Evolutionary conservation across 2,113 vertebrate genomes (phyloP).

Genomic region (Lasiurus cinereus): DNA sequence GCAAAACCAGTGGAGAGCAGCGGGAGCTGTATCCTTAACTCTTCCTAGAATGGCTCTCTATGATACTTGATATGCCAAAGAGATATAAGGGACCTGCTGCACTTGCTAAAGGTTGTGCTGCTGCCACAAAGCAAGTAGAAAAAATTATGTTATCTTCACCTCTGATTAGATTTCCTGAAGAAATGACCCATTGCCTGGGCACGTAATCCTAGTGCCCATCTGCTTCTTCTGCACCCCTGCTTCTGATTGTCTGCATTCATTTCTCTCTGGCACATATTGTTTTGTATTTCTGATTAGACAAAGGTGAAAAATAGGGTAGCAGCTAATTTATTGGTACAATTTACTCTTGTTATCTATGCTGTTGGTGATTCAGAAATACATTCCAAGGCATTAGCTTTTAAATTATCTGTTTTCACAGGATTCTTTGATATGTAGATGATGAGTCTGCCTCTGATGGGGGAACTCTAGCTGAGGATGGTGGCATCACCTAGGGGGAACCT

Average conservation of each 20-base stretch:
- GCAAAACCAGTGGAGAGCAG: not conserved
- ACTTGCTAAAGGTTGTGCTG: not conserved
- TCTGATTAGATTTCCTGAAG: constrained; percentile 60
- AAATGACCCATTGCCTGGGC: constrained; percentile 32
- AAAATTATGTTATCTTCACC: not conserved
- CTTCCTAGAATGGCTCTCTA: not conserved
- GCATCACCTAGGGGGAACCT: not conserved
- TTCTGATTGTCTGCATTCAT: constrained; percentile 35
- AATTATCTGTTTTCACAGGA: constrained; percentile 23
- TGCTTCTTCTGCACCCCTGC: constrained; percentile 14
- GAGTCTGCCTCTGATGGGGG: not conserved
- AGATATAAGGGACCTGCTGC: not conserved
- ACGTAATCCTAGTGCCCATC: not conserved
- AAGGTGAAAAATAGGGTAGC: constrained; percentile 30
- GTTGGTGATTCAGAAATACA: constrained; percentile 28
- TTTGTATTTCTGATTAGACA: constrained; percentile 58
- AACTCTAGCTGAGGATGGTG: too few species aligned
- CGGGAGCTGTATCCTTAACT: not conserved
- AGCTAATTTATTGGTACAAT: constrained; percentile 19
- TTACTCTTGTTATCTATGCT: constrained; percentile 10
- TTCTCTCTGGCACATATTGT: constrained; percentile 17
- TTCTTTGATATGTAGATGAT: constrained; percentile 5
- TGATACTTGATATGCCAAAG: not conserved
- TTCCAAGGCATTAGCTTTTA: not conserved
- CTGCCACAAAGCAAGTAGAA: constrained; percentile 10